These are phyloP conservation scores for Molothrus aeneus DNA, from an alignment of 2,797 vertebrate genomes.

Conservation along the genomic window DNA sequence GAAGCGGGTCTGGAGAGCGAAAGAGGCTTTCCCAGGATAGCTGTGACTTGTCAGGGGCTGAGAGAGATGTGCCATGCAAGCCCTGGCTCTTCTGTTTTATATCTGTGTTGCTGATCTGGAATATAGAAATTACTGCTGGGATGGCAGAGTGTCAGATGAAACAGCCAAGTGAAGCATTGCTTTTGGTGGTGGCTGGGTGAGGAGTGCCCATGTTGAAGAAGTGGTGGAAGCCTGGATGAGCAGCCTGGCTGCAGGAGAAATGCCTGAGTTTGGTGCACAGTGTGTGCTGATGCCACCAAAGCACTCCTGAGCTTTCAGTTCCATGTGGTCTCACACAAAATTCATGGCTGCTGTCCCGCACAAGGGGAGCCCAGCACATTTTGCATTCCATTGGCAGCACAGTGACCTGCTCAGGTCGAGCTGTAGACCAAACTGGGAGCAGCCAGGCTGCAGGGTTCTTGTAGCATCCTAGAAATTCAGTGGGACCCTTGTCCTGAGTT, in stretches of 20 bases:
- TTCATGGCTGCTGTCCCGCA: rapidly evolving
- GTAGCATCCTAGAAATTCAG: not conserved
- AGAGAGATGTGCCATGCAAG: not conserved
- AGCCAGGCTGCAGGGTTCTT: not conserved
- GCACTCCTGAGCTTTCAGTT: rapidly evolving
- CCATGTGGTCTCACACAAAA: not conserved
- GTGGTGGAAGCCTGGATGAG: not conserved
- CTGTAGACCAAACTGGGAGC: not conserved
- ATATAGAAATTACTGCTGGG: not conserved
- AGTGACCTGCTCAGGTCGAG: rapidly evolving
- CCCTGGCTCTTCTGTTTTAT: not conserved
- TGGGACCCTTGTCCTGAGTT: not conserved
- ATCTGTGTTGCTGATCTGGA: not conserved
- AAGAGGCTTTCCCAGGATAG: not conserved
- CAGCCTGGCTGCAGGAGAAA: not conserved
- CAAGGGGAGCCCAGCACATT: not conserved
- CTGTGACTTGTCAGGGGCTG: rapidly evolving
- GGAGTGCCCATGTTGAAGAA: rapidly evolving
- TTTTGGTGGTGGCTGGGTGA: rapidly evolving
- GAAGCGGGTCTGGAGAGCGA: rapidly evolving
- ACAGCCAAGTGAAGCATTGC: not conserved
- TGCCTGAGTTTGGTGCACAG: rapidly evolving
- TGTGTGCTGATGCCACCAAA: not conserved
- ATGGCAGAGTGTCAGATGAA: not conserved
- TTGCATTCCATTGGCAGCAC: not conserved